Base-by-base conservation (phyloP, 2,888 invertebrate species). In the Acrobasis consociella region DNA sequence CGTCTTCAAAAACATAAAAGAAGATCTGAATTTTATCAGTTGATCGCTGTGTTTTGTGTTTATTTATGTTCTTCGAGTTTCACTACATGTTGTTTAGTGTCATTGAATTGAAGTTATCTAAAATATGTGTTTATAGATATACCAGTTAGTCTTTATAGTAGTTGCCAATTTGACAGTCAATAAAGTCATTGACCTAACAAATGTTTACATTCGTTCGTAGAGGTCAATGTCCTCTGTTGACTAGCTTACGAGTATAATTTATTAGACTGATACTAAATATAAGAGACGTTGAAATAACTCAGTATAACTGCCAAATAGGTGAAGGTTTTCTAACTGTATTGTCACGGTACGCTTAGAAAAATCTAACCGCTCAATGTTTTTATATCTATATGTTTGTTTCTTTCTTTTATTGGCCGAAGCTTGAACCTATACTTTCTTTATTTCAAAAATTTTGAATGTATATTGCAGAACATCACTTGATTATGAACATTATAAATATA, bases 261-360 rank as follows among this genome's bases (percentile, higher is more conserved):
- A 13, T 42, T 42, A 8, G 16, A 60, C 50, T 17, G 50, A 60
- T 2, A 31, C 31, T 5, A 31, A 7, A 31, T 31, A 31, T 31
- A 7, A 31, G 31, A 31, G 51, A 42, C 38, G 39, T 51, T 42
- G 17, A 51, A 38, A 51, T 60, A 38, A 13, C 51, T 52, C 60
- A 60, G 42, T 51, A 11, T 8, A 9, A 16, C 51, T 13, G 37
- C 13, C 22, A 50, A n/a, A 49, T n/a, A 37, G 58, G 64, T 61
- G 61, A 55, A 49, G 59, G 55, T 51, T 64, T 60, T 56, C 58
- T 49, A 58, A 52, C 55, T 56, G 51, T 49, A 49, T 31, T 53
- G 38, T 49, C 49, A 49, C 53, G 55, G 46, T 61, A 49, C 49
- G 55, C 63, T 42, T 58, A 62, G 66, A 64, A 62, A 51, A 62